phyloP scores from a whole-genome alignment of 2,888 invertebrate species.

The Notodonta ziczac region DNA sequence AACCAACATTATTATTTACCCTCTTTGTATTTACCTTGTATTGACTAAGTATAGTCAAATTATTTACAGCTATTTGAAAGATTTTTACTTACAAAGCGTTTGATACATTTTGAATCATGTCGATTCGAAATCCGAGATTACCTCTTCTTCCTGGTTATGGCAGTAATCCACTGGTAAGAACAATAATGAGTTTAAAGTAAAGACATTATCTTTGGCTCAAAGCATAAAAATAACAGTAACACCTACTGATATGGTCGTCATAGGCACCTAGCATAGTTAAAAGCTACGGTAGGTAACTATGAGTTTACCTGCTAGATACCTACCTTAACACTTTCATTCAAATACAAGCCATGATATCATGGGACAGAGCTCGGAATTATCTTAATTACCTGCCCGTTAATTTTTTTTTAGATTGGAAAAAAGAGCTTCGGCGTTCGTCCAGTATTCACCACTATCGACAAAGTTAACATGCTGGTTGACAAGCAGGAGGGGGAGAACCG shows the following conservation, averaged over 20 bases:
- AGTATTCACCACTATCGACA: slow-evolving; percentile 67
- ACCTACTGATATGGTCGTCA: too few relatives aligned
- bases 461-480: slow-evolving; percentile 75
- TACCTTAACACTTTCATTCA: too few relatives aligned
- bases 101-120: slow-evolving; percentile 50
- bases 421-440: slow-evolving; percentile 73
- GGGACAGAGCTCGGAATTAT: too few relatives aligned
- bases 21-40: neutral
- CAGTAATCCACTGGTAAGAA: slow-evolving; percentile 87
- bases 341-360: too few relatives aligned
- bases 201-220: neutral
- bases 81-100: slow-evolving; percentile 18
- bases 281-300: too few relatives aligned
- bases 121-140: slow-evolving; percentile 86
- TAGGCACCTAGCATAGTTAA: neutral
- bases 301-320: too few relatives aligned
- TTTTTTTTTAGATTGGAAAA: slow-evolving; percentile 64
- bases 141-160: slow-evolving; percentile 91
- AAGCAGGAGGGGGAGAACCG: slow-evolving; percentile 63
- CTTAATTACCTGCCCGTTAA: neutral
- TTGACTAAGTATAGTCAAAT: neutral
- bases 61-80: slow-evolving; percentile 6
- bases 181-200: too few relatives aligned
- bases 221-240: neutral
- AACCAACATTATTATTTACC: slow-evolving; percentile 5